Base-by-base conservation (phyloP, 2,888 invertebrate genomes). In the Orthosia incerta region DNA sequence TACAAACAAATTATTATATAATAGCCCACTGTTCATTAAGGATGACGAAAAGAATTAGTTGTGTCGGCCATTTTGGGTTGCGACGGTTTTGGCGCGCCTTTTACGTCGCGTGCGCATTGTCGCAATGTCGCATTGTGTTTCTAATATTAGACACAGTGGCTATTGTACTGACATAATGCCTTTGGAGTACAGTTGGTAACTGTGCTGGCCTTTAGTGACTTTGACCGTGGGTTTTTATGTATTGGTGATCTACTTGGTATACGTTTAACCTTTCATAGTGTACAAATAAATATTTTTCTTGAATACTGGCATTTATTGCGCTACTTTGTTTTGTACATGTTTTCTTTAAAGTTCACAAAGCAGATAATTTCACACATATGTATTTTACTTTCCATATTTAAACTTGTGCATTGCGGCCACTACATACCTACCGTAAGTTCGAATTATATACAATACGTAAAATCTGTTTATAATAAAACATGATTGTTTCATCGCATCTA, bases 41-140 rank as follows among this genome's bases (percentile, higher is more conserved):
- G 39, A 80, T 77, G 84, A 63, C 75, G 45, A 65, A 78, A 82
- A 86, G 83, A 84, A 87, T 89, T 86, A 88, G 84, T 81, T 83
- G 88, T 82, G 83, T 78, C 72, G 59, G 76, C 91, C 91, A 88
- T 92, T 85, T 87, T 83, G 71, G 87, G 72, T 39, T 31, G 64
- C 73, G 83, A 82, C 77, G 83, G 74, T 85, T 87, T 88, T 87
- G 86, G 83, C 69, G 75, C 74, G 70, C 80, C 84, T 83, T 79
- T 82, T 80, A 73, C 60, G 82, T 63, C 75, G 60, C 68, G 61
- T 23, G 77, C 77, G 79, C 87, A 84, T 73, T 76, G 79, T 78
- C 84, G 89, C 88, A 90, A 90, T 92, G 88, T 87, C 68, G 86
- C 80, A 92, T 93, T 91, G 92, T 92, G 88, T 86, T 66, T 83